These are phyloP conservation scores for Forbesichthys papilliferus DNA, from an alignment of 2,113 vertebrate genomes.

Conservation along the genomic window DNA sequence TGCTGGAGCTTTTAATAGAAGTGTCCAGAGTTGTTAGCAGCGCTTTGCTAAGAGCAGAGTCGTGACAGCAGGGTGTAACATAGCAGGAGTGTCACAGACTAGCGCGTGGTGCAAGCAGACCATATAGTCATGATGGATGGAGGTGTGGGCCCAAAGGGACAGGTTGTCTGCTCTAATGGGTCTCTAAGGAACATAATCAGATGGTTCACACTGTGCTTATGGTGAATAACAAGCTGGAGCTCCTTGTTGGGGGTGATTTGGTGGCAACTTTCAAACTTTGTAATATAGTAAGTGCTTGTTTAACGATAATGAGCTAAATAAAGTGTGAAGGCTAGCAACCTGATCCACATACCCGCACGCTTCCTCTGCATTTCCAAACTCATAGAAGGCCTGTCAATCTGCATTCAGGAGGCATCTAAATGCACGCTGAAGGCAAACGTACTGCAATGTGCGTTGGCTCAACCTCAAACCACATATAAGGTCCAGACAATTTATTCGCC, in stretches of 20 bases:
- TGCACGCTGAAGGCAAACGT: slow-evolving; percentile 17
- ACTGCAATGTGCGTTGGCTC: slow-evolving; percentile 21
- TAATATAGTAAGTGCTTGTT: slow-evolving; percentile 28
- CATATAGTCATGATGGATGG: slow-evolving; percentile 78
- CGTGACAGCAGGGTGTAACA: slow-evolving; percentile 60
- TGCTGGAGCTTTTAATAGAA: slow-evolving; percentile 50
- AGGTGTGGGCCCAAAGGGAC: slow-evolving; percentile 58
- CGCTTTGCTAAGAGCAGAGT: slow-evolving; percentile 49
- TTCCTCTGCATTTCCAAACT: slow-evolving; percentile 20
- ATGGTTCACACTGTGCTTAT: slow-evolving; percentile 49
- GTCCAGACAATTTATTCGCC: slow-evolving; percentile 16
- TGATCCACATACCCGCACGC: slow-evolving; percentile 20
- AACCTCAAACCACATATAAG: slow-evolving; percentile 20
- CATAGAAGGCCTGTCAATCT: slow-evolving; percentile 22
- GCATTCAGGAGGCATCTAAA: slow-evolving; percentile 17
- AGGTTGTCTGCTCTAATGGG: slow-evolving; percentile 70
- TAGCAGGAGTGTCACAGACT: slow-evolving; percentile 47
- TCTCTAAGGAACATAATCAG: slow-evolving; percentile 74
- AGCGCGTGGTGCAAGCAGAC: slow-evolving; percentile 49
- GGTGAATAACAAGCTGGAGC: slow-evolving; percentile 67
- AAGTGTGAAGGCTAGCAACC: slow-evolving; percentile 19
- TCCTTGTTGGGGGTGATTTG: slow-evolving; percentile 17
- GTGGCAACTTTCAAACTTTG: slow-evolving; percentile 25
- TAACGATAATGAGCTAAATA: slow-evolving; percentile 50
- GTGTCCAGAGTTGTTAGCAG: slow-evolving; percentile 70